A percentile compares a stretch with the other conserved stretches of the same genome.
Evolutionary conservation across 2,888 invertebrate genomes (phyloP).

Genomic region (Galerucella nymphaeae): DNA sequence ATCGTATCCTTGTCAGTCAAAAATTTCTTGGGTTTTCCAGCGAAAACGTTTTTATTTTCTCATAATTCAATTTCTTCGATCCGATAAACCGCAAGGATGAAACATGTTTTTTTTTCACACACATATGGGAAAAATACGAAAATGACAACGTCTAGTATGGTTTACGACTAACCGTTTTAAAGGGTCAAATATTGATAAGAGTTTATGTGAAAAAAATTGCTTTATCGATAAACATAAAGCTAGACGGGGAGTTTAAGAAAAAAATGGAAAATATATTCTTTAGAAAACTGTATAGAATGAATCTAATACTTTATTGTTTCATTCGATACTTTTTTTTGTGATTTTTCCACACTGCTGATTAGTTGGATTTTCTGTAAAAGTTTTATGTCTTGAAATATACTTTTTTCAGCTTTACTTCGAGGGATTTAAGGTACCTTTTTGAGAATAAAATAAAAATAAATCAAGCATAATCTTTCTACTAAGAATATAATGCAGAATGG

Average conservation of each 20-base stretch:
- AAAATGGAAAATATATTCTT: too few relatives aligned
- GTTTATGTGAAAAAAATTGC: neutral
- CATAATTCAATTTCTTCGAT: too few relatives aligned
- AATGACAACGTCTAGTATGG: neutral
- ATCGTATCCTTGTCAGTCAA: too few relatives aligned
- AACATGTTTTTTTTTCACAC: neutral
- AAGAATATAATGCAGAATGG: slow-evolving; percentile 44
- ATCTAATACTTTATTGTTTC: too few relatives aligned
- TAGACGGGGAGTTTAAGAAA: neutral
- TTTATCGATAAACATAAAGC: neutral
- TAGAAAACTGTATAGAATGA: too few relatives aligned
- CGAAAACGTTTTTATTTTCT: too few relatives aligned
- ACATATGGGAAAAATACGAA: neutral
- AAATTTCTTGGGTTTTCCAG: too few relatives aligned
- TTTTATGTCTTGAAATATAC: neutral
- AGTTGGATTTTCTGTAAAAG: neutral
- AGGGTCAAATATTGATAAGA: neutral
- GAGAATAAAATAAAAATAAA: slow-evolving; percentile 39
- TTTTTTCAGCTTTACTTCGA: neutral
- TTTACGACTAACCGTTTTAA: neutral
- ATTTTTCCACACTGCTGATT: neutral
- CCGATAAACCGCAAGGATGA: neutral
- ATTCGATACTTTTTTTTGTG: neutral
- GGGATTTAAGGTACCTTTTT: slow-evolving; percentile 27
- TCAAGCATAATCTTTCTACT: slow-evolving; percentile 37